Base-by-base conservation (phyloP, 2,888 invertebrate genomes). In the Lithophane ornitopus region DNA sequence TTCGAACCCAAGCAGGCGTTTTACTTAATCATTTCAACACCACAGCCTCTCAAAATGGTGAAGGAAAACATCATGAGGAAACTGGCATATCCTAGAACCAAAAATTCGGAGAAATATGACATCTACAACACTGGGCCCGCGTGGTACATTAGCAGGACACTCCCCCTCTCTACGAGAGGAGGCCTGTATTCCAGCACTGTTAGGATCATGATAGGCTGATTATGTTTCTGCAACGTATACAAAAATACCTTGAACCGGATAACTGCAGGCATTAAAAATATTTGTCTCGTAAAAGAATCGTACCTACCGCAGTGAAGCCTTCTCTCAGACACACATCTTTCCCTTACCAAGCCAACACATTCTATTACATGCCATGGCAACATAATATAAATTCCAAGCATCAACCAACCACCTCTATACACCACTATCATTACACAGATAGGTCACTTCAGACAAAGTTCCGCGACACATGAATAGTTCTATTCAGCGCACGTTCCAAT, bases 401-500 rank as follows among this genome's bases (percentile, higher is more conserved):
- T 11, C 67, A 41, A 26, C 28, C n/a, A 7, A 22, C 46, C 22
- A 49, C 39, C 46, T 14, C 12, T 34, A 2, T 3, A 26, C 12
- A 28, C 74, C 39, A 44, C 41, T 59, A 59, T 82, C 41, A 58
- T 71, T 44, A 26, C 52, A 41, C 49, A 44, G 54, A 59, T 46
- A 70, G 46, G 69, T 78, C 63, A 63, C 61, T 70, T 54, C 73
- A 73, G 26, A 73, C 69, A 44, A 78, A 63, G 65, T 61, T 71
- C 34, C 19, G 26, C 16, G 46, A 58, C 61, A 73, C 59, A 80
- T 69, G 71, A 81, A 74, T 76, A 65, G 65, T 68, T 80, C 84
- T 59, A 77, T 84, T 84, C 76, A 81, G 71, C n/a, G 1, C 84
- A 62, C 82, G 85, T 61, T 68, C 82, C 62, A 71, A 69, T 79